A percentile compares a stretch with the other conserved stretches of the same genome.
These are phyloP conservation scores for Pasiphila rectangulata DNA, from an alignment of 2,888 invertebrate genomes.

Conservation along the genomic window DNA sequence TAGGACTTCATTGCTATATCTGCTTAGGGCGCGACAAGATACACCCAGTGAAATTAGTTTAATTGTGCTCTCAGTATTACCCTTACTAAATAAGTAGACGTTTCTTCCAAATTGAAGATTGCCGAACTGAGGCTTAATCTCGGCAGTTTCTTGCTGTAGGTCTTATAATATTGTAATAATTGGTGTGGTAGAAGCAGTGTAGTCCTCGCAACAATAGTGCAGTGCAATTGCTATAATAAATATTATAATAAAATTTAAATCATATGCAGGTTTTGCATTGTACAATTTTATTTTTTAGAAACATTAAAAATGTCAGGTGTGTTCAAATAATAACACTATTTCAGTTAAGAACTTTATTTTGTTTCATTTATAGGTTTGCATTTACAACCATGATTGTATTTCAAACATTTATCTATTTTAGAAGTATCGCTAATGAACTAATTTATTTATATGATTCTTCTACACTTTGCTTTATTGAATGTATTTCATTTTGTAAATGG, in stretches of 20 bases:
- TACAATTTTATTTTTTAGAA: constrained; percentile 79
- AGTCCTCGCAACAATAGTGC: constrained; percentile 80
- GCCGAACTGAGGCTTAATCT: constrained; percentile 62
- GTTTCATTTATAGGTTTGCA: constrained; percentile 67
- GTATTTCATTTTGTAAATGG: constrained; percentile 32
- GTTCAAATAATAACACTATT: constrained; percentile 76
- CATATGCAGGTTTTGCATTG: constrained; percentile 77
- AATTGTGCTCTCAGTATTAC: constrained; percentile 76
- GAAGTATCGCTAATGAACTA: constrained; percentile 41
- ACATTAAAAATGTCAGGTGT: constrained; percentile 72
- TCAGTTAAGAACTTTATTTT: constrained; percentile 70
- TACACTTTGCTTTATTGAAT: constrained; percentile 45
- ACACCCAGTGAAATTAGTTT: constrained; percentile 70
- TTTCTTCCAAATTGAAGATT: constrained; percentile 64
- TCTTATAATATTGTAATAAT: constrained; percentile 60
- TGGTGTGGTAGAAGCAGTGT: constrained; percentile 70
- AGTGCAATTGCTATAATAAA: constrained; percentile 75
- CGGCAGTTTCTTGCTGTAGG: constrained; percentile 50
- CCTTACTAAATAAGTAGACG: constrained; percentile 60
- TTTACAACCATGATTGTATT: constrained; percentile 56
- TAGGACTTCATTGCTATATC: constrained; percentile 57
- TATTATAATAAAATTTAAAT: constrained; percentile 66
- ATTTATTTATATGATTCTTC: constrained; percentile 43
- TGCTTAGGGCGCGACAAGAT: constrained; percentile 44
- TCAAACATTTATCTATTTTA: constrained; percentile 42